Evolutionary conservation across 2,797 vertebrate genomes (phyloP).

Genomic region (Vireo griseus): DNA sequence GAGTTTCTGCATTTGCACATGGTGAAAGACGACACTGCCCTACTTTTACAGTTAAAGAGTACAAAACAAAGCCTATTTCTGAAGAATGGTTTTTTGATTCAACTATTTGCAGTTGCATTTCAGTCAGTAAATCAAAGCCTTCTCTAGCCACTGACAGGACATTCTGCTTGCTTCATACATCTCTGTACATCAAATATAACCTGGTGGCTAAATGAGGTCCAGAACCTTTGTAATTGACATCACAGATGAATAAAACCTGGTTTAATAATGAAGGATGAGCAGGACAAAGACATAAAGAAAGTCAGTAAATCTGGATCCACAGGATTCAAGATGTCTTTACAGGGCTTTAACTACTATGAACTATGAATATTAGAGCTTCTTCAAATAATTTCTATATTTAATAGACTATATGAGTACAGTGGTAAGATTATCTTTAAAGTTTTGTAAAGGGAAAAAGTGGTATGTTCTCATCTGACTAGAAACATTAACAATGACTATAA

Average conservation of each 20-base stretch:
- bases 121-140: conserved; percentile 6
- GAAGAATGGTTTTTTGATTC: not conserved
- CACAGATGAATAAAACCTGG: not conserved
- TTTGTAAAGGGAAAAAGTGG: not conserved
- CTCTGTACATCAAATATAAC: not conserved
- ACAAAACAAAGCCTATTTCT: not conserved
- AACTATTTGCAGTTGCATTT: not conserved
- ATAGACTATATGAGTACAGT: not conserved
- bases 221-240: not conserved
- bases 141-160: not conserved
- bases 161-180: not conserved
- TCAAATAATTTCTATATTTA: not conserved
- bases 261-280: conserved; percentile 15
- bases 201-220: not conserved
- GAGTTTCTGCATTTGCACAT: not conserved
- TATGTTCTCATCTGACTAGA: not conserved
- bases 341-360: not conserved
- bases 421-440: not conserved
- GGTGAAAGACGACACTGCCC: not conserved
- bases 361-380: not conserved
- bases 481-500: not conserved
- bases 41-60: not conserved
- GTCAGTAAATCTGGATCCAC: not conserved
- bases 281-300: conserved; percentile 7
- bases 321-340: not conserved